These are phyloP conservation scores for Spondyliosoma cantharus DNA, from an alignment of 2,797 vertebrate species.

Conservation along the genomic window DNA sequence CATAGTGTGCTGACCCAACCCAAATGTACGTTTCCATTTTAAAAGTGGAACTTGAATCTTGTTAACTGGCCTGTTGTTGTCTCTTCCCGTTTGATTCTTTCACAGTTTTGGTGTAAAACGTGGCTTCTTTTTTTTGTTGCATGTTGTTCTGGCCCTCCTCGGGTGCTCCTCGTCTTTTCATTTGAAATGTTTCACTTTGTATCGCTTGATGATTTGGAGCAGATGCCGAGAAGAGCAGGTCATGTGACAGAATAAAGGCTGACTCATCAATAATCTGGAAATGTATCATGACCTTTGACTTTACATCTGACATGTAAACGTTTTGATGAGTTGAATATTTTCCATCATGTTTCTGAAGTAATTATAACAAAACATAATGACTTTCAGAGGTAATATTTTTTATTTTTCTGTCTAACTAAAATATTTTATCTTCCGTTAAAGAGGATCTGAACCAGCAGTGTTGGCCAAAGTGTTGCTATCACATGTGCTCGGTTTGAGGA, in stretches of 20 bases:
- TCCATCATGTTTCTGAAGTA: background rate
- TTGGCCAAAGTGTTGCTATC: background rate
- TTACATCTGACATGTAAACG: background rate
- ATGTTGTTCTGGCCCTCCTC: background rate
- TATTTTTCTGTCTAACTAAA: background rate
- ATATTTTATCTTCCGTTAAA: background rate
- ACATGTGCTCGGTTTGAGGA: slow-evolving; percentile 59
- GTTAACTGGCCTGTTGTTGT: background rate
- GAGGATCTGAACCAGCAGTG: background rate
- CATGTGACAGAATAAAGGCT: background rate
- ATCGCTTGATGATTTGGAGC: background rate
- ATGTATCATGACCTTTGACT: background rate
- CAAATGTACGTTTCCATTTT: background rate
- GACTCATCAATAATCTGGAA: background rate
- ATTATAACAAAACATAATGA: background rate
- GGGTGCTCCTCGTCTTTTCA: slow-evolving; percentile 14
- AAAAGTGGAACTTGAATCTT: slow-evolving; percentile 55
- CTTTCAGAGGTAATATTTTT: background rate
- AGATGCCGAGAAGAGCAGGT: background rate
- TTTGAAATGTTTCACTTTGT: background rate
- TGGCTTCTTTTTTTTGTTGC: background rate
- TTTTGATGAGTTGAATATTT: background rate
- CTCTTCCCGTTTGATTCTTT: slow-evolving; percentile 43
- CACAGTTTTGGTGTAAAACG: slow-evolving; percentile 20
- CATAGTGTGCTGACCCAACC: background rate